Evolutionary conservation across 2,113 vertebrate species (phyloP), one percentile per base, ranked within the genome.

Genomic region (Puffinus mauretanicus): DNA sequence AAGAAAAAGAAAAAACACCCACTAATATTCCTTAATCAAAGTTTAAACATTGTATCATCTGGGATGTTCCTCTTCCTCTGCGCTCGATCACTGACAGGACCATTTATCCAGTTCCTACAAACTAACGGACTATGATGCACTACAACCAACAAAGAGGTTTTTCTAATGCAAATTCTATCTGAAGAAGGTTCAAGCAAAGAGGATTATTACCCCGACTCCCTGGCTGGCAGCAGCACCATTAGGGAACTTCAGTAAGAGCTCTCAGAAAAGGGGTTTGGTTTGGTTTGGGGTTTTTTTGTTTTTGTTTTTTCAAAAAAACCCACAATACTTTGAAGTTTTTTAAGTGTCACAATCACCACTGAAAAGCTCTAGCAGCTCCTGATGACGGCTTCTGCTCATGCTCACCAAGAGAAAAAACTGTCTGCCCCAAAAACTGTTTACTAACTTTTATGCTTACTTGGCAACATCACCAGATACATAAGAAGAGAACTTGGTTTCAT

Each of bases 21-120:
- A 42, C 12, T 62, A 36, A 24, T 25, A 71, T 22, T 64, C 16
- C 38, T 65, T 22, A 71, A 60, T 40, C 13, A 6, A 83, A 84
- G 16, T 30, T 78, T 8, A 75, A 72, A 58, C 11, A 60, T 32
- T 19, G 47, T 5, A 4, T 36, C 65, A 32, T 7, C 51, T 15
- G 25, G 9, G 15, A 71, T 36, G n/a, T 12, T 64, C 30, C 29
- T 70, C n/a, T 73, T 73, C 40, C n/a, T 54, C n/a, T 54, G 10
- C 0, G 1, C 36, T 75, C 2, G 0, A 10, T 82, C 49, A 21
- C 54, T 25, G 30, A 52, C 11, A 21, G 29, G 3, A 61, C 29
- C 47, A 58, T 42, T 57, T 42, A 67, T 52, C 54, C 34, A 25
- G 0, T 11, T 49, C 32, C 52, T 62, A 61, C 65, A 46, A 69